A percentile compares a stretch with the other conserved stretches of the same genome.
Evolutionary conservation across 2,797 vertebrate genomes (phyloP).

Genomic region (Vireo griseus): DNA sequence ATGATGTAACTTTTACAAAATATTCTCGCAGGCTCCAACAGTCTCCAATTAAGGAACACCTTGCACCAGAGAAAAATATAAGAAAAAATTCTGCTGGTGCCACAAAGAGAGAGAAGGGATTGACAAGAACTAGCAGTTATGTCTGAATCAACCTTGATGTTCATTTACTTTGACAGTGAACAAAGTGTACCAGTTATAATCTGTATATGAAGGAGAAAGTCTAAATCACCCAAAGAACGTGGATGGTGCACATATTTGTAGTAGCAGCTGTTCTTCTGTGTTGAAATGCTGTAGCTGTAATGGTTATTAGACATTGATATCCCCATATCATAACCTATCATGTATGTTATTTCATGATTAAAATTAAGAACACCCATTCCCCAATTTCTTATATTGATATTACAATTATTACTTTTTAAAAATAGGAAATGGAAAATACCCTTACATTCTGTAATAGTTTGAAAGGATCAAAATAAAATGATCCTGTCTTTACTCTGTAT

Average conservation of each 20-base stretch:
- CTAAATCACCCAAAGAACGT: not conserved
- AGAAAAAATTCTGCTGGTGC: not conserved
- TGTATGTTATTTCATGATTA: rapidly evolving
- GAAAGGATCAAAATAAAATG: not conserved
- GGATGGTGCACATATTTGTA: not conserved
- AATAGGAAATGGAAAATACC: not conserved
- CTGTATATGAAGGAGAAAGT: not conserved
- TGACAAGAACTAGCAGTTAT: not conserved
- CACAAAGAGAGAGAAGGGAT: not conserved
- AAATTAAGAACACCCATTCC: not conserved
- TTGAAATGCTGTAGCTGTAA: not conserved
- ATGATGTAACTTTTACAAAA: not conserved
- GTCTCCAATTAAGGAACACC: not conserved
- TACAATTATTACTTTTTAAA: not conserved
- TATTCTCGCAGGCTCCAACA: rapidly evolving
- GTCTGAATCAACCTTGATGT: not conserved
- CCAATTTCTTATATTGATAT: not conserved
- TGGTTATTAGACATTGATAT: not conserved
- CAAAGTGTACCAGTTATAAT: not conserved
- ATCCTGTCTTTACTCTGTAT: not conserved
- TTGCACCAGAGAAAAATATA: not conserved
- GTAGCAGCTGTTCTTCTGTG: not conserved
- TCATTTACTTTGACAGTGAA: not conserved
- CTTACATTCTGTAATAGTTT: not conserved
- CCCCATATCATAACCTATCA: not conserved